Conservation (phyloP, 2,797 vertebrate genomes). For the Girardinus metallicus region DNA sequence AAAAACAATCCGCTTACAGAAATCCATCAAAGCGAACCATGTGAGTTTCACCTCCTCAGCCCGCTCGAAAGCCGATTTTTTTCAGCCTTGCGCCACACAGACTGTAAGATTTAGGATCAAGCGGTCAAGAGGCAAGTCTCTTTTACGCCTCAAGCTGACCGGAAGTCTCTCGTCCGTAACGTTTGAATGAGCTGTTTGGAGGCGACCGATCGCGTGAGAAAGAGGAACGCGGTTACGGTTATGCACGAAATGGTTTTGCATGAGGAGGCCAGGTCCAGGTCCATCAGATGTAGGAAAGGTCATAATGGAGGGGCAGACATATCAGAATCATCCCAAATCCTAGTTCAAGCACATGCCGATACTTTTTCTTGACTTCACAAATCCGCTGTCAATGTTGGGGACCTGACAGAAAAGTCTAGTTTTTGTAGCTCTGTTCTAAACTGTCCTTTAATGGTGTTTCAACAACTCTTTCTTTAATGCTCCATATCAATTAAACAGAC, state of each 20-base stretch:
- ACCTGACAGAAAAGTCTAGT: background rate
- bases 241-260: background rate
- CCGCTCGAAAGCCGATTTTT: constrained; percentile 12
- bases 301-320: background rate
- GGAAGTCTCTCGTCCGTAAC: background rate
- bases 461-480: background rate
- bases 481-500: background rate
- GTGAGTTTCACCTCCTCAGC: constrained; percentile 3
- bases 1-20: constrained; percentile 6
- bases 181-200: background rate
- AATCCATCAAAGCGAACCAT: constrained; percentile 20
- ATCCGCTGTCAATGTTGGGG: background rate
- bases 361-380: background rate
- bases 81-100: background rate
- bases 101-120: background rate
- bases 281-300: background rate
- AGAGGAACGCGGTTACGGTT: background rate
- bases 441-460: background rate
- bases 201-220: background rate
- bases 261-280: background rate
- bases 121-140: background rate
- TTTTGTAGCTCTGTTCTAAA: background rate
- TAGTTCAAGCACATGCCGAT: background rate
- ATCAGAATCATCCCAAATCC: background rate
- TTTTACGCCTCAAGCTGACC: background rate